Conservation (phyloP, 2,797 vertebrate species). For the Macropus fuliginosus region DNA sequence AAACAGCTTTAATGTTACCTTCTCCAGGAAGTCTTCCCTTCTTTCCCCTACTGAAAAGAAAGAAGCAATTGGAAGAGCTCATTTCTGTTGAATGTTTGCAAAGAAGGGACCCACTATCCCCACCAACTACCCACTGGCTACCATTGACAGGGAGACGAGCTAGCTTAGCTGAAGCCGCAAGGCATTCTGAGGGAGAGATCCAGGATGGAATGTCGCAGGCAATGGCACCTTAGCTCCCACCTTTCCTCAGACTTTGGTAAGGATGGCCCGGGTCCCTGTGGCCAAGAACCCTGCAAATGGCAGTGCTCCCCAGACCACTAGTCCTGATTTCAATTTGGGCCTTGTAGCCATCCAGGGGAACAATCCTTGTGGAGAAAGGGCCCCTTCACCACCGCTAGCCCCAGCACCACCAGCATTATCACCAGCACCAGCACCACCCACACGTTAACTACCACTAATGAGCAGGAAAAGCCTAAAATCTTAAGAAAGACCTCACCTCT, state of each 20-base stretch:
- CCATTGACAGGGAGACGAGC: not conserved
- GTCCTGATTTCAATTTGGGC: not conserved
- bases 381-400: not conserved
- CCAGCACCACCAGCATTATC: not conserved
- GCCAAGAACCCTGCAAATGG: not conserved
- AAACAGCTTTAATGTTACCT: not conserved
- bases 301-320: not conserved
- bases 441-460: not conserved
- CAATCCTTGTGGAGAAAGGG: not conserved
- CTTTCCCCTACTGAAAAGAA: not conserved
- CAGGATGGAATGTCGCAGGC: not conserved
- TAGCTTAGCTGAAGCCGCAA: not conserved
- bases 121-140: not conserved
- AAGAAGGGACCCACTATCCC: not conserved
- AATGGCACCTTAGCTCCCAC: not conserved
- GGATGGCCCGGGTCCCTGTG: not conserved
- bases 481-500: not conserved
- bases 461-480: not conserved
- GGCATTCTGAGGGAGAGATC: not conserved
- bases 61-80: not conserved
- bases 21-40: not conserved
- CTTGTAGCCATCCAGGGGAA: not conserved
- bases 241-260: not conserved
- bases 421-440: not conserved
- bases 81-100: not conserved